Evolutionary conservation across 1,140 invertebrate species (phyloP), one percentile per base, ranked within the genome.

Genomic region (Cotesia vestalis): DNA sequence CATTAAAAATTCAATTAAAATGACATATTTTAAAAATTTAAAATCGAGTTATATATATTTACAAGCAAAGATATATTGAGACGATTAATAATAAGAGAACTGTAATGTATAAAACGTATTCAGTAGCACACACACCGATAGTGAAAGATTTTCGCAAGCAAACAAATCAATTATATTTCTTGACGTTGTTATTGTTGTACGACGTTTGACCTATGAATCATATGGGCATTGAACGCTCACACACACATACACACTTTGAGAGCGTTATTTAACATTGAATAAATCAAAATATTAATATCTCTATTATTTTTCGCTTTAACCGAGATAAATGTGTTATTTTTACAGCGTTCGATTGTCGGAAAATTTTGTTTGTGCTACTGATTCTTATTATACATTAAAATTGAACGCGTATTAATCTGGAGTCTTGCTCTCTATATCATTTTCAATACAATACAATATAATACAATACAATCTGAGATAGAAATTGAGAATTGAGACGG

Each of bases 141-240:
- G 70, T 64, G 55, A 72, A 61, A 74, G 63, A 77, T 78, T 79
- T 79, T 77, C 57, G 73, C 77, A 73, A 76, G 71, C 78, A 79
- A 78, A 79, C 77, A 79, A 79, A 79, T 79, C 77, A 78, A 78
- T 79, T 79, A 76, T 75, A 46, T 46, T 46, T 63, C 73, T 62
- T 71, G 73, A 72, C 73, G 72, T 69, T 69, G 55, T 46, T 46
- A 46, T 46, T 46, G 40, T n/a, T 59, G 66, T 72, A 63, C 63
- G 71, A 75, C 72, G 71, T 75, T 76, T 73, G 78, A 77, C 74
- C 74, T 74, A 73, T 77, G 78, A 79, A 60, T 79, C 77, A 78
- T 46, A 46, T 52, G 73, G 69, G 36, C 66, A 68, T 75, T 71
- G 63, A 61, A 63, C 64, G 71, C 51, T 51, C 17, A 36, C 17